phyloP scores from a whole-genome alignment of 1,140 invertebrate species.

The Glomeris maerens region DNA sequence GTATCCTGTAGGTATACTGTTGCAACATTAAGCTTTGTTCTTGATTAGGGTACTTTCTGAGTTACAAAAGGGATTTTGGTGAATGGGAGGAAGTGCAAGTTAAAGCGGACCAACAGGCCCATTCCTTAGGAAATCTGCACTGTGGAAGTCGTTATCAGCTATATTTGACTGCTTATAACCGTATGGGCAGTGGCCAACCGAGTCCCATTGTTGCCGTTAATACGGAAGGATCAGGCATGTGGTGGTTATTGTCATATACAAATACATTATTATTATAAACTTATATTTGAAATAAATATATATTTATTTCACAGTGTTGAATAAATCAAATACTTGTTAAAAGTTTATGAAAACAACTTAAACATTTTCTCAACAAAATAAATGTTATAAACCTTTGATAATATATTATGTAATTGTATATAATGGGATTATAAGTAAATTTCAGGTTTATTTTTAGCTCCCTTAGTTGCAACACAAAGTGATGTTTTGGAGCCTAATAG shows the following conservation, averaged over 20 bases:
- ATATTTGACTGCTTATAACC: conserved; percentile 78
- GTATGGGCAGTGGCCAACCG: conserved; percentile 33
- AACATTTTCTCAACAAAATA: too few species aligned
- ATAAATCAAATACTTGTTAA: too few species aligned
- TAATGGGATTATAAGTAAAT: too few species aligned
- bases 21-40: conserved; percentile 57
- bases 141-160: conserved; percentile 85
- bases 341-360: too few species aligned
- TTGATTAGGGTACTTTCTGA: conserved; percentile 50
- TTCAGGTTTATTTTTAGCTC: too few species aligned
- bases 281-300: too few species aligned
- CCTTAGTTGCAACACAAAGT: conserved; percentile 72
- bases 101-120: conserved; percentile 40
- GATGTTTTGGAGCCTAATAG: conserved; percentile 81
- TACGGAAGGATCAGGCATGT: conserved; percentile 42
- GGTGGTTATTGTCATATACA: too few species aligned
- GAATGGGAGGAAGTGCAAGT: conserved; percentile 54
- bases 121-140: conserved; percentile 68
- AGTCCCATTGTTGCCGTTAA: conserved; percentile 35
- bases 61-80: conserved; percentile 83
- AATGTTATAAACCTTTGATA: too few species aligned
- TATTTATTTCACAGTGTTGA: too few species aligned
- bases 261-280: too few species aligned
- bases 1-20: conserved; percentile 67
- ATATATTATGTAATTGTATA: too few species aligned